Evolutionary conservation across 2,113 vertebrate species (phyloP).

Genomic region (Myotis lucifugus): DNA sequence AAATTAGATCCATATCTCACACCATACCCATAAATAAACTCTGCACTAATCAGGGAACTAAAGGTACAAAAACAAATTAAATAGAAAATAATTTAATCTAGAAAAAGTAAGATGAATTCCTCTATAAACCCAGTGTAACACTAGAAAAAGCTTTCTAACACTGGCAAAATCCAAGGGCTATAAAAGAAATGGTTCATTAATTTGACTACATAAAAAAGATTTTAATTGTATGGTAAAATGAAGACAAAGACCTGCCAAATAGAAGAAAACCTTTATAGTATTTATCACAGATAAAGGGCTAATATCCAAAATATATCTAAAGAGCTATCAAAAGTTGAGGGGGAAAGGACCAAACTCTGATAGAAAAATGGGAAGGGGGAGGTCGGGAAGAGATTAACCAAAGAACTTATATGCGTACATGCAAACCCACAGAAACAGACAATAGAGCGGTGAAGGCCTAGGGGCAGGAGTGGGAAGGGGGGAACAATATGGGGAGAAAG

Average conservation of each 20-base stretch:
- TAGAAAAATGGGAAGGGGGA: background rate
- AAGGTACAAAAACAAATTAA: background rate
- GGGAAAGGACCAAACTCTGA: background rate
- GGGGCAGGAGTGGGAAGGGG: too few species aligned
- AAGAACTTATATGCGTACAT: too few species aligned
- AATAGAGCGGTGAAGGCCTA: too few species aligned
- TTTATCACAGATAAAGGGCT: background rate
- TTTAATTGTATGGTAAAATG: background rate
- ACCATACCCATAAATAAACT: background rate
- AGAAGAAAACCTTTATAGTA: background rate
- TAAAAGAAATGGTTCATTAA: slow-evolving; percentile 15
- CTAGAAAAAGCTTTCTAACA: background rate
- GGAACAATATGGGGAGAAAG: too few species aligned
- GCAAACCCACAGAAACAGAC: too few species aligned
- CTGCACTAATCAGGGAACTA: background rate
- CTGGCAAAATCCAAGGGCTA: background rate
- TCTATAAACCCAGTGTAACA: background rate
- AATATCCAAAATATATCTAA: background rate
- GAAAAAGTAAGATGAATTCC: background rate
- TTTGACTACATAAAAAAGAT: background rate
- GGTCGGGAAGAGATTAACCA: too few species aligned
- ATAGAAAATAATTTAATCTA: background rate
- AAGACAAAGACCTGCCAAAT: background rate
- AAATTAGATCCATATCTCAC: background rate
- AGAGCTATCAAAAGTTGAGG: background rate